A percentile compares a stretch with the other conserved stretches of the same genome.
Evolutionary conservation across 2,113 vertebrate genomes (phyloP).

Genomic region (Tupaia chinensis): DNA sequence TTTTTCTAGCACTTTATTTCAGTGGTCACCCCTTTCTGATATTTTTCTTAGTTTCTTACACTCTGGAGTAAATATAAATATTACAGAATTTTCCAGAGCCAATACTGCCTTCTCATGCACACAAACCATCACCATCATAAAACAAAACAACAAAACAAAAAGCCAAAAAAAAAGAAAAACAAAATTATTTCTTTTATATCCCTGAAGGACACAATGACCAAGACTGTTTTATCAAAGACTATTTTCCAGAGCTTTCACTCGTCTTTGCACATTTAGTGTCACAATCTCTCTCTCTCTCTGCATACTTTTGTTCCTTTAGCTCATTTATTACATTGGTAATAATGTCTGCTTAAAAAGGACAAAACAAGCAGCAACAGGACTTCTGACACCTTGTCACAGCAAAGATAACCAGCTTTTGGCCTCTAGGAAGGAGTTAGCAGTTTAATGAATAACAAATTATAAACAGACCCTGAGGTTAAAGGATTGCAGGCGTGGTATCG

Average conservation of each 20-base stretch:
- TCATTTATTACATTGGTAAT: neutral
- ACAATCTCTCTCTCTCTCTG: neutral
- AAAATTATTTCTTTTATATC: neutral
- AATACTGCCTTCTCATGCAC: neutral
- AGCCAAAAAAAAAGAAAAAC: neutral
- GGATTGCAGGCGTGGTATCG: neutral
- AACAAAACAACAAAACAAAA: neutral
- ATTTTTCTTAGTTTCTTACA: conserved; percentile 31
- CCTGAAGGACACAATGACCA: neutral
- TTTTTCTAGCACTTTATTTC: conserved; percentile 29
- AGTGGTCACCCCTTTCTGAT: neutral
- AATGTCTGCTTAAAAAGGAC: neutral
- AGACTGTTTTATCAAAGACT: neutral
- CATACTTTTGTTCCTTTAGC: neutral
- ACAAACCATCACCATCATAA: neutral
- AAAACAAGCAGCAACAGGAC: neutral
- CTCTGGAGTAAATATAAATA: neutral
- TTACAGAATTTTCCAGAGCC: neutral
- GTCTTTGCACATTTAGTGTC: neutral
- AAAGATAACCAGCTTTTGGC: neutral
- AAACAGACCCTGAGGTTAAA: conserved; percentile 47
- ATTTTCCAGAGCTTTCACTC: neutral
- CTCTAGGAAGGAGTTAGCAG: conserved; percentile 11
- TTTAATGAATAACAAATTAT: conserved; percentile 54
- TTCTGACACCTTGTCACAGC: neutral